Evolutionary conservation across 2,113 vertebrate species (phyloP).

Genomic region (Colistium nudipinnis): DNA sequence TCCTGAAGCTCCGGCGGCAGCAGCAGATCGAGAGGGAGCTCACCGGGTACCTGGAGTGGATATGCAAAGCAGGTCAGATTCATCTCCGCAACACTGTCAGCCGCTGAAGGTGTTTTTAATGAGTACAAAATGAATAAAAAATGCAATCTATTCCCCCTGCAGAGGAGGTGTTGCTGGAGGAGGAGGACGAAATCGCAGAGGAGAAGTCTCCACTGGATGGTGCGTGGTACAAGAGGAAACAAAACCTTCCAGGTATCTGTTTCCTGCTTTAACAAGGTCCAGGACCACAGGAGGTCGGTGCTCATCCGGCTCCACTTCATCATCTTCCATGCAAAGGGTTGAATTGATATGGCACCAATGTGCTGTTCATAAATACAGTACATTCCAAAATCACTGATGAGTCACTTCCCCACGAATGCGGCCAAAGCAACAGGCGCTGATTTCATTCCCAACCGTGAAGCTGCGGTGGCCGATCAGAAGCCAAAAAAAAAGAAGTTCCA

Average conservation of each 20-base stretch:
- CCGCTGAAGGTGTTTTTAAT: conserved; percentile 17
- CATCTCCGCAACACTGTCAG: neutral
- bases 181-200: conserved; percentile 95
- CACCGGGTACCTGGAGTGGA: conserved; percentile 84
- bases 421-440: neutral
- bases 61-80: conserved; percentile 82
- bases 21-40: conserved; percentile 86
- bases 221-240: conserved; percentile 85
- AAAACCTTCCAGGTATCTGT: conserved; percentile 78
- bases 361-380: too few species aligned
- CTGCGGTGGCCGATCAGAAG: neutral
- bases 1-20: conserved; percentile 94
- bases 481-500: neutral
- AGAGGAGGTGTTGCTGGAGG: conserved; percentile 98
- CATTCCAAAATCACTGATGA: neutral
- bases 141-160: conserved; percentile 57
- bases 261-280: conserved; percentile 34
- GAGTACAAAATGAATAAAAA: conserved; percentile 2
- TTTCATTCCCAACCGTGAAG: neutral
- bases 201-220: conserved; percentile 96
- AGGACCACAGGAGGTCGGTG: neutral
- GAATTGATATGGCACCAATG: neutral
- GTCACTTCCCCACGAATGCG: neutral
- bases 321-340: too few species aligned
- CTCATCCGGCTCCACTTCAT: too few species aligned